Evolutionary conservation across 2,888 invertebrate genomes (phyloP).

Genomic region (Hyposoter dolosus): DNA sequence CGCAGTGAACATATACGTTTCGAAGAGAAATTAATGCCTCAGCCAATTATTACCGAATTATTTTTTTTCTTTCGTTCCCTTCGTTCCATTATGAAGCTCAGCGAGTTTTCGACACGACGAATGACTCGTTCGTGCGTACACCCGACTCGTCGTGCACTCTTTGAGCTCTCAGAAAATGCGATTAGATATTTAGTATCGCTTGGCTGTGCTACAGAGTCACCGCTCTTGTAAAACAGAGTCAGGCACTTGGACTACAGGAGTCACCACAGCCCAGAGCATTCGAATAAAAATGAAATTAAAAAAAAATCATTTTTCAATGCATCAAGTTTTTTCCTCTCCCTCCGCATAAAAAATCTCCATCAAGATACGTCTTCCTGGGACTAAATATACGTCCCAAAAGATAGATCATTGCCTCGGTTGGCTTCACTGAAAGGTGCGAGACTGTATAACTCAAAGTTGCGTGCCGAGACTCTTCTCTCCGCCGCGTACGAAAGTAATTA

Average conservation of each 20-base stretch:
- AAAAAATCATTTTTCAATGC: background rate
- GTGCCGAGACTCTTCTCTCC: conserved; percentile 47
- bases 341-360: background rate
- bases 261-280: background rate
- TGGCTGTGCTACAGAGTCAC: conserved; percentile 1
- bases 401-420: conserved; percentile 56
- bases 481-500: conserved; percentile 58
- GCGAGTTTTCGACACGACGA: conserved; percentile 3
- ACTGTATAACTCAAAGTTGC: conserved; percentile 60
- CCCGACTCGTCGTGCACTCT: conserved; percentile 5
- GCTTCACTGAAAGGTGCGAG: conserved; percentile 55
- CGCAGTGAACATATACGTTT: background rate
- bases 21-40: background rate
- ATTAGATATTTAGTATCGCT: conserved; percentile 42
- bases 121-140: conserved; percentile 1
- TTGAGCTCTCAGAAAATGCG: conserved; percentile 39
- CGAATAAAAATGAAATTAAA: background rate
- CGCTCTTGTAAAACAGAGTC: background rate
- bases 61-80: conserved; percentile 13
- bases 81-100: conserved; percentile 20
- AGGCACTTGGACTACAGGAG: background rate
- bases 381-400: conserved; percentile 20
- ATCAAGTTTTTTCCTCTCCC: background rate
- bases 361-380: conserved; percentile 31
- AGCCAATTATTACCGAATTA: background rate